Conservation (phyloP, 2,888 invertebrate species). For the Dynastes maya region DNA sequence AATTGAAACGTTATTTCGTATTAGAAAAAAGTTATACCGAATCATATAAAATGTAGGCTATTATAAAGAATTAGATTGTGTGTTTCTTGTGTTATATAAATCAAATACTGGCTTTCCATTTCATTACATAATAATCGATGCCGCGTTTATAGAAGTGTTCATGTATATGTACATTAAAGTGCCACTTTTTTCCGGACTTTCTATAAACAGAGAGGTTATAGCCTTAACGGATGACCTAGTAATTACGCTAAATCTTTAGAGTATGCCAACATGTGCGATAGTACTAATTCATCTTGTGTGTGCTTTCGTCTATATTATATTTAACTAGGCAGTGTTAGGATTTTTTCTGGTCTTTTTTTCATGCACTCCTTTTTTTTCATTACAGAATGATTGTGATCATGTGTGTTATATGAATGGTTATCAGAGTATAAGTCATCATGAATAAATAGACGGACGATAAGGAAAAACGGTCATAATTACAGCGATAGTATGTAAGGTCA, state of each 20-base stretch:
- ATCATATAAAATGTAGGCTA: neutral
- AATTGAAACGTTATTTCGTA: neutral
- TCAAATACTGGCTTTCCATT: neutral
- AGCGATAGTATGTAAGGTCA: neutral
- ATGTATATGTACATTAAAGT: neutral
- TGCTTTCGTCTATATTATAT: neutral
- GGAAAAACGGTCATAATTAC: neutral
- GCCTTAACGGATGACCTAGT: constrained; percentile 33
- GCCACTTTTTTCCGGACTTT: constrained; percentile 14
- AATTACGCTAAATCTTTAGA: constrained; percentile 9
- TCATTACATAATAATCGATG: neutral
- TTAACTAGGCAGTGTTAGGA: neutral
- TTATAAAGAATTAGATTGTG: neutral
- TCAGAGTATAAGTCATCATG: neutral
- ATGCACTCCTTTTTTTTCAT: neutral
- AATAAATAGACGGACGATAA: neutral
- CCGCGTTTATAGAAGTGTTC: neutral
- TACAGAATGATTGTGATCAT: neutral
- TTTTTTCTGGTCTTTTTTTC: neutral
- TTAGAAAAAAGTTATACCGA: neutral
- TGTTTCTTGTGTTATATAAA: neutral
- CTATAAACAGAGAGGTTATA: neutral
- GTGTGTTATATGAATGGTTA: neutral
- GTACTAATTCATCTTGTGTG: constrained; percentile 4
- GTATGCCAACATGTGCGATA: constrained; percentile 8